Percentiles rank a stretch among this genome's conserved stretches.
Conservation (phyloP, 2,113 vertebrate genomes). For the Colossoma macropomum region DNA sequence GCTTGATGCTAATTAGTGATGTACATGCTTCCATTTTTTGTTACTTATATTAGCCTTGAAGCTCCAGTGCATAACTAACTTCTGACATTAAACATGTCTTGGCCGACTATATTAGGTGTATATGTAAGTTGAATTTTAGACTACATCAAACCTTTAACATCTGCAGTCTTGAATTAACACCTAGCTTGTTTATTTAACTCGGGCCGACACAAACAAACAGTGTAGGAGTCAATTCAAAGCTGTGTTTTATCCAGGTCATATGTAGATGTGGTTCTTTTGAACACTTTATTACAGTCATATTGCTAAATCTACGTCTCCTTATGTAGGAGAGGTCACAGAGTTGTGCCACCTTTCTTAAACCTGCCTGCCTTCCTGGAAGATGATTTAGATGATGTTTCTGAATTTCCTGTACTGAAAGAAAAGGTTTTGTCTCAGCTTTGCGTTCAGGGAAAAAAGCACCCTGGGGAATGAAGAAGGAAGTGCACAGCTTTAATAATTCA, state of each 20-base stretch:
- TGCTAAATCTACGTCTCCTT: neutral
- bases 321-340: neutral
- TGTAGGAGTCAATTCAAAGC: no score
- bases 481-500: constrained; percentile 57
- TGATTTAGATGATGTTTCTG: neutral
- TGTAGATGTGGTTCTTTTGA: neutral
- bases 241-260: neutral
- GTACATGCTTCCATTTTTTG: no score
- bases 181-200: neutral
- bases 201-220: no score
- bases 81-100: no score
- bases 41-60: no score
- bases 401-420: neutral
- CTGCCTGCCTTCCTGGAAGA: neutral
- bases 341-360: neutral
- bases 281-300: neutral
- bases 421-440: neutral
- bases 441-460: neutral
- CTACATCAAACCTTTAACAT: neutral
- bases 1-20: neutral
- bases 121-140: neutral
- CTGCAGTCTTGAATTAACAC: neutral
- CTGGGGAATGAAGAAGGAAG: constrained; percentile 50
- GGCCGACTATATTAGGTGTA: neutral
- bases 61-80: no score